These are phyloP conservation scores for Lottia scabra DNA, from an alignment of 2,888 invertebrate species.

Conservation along the genomic window DNA sequence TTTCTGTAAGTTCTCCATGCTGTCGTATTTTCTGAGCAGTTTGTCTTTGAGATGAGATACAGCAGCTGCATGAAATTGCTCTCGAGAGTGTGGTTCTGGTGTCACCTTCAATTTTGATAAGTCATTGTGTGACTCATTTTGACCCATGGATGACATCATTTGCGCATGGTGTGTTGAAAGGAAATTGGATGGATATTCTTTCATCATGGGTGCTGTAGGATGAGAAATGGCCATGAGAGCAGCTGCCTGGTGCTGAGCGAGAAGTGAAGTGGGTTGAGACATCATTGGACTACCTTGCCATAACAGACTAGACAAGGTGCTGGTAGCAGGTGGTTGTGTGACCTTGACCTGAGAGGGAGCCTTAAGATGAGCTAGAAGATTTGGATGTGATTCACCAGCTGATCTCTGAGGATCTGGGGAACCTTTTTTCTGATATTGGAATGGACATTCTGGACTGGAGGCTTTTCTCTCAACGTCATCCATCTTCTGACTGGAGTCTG, in stretches of 20 bases:
- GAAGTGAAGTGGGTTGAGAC: constrained; percentile 7
- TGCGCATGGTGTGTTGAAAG: background rate
- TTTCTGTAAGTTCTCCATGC: constrained; percentile 50
- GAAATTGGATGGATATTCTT: background rate
- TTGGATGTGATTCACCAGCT: constrained; percentile 57
- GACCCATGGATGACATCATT: constrained; percentile 5
- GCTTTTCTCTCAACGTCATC: constrained; percentile 18
- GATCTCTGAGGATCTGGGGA: constrained; percentile 32
- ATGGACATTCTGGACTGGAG: constrained; percentile 10
- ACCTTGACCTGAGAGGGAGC: constrained; percentile 35
- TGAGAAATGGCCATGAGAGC: background rate
- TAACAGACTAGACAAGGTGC: background rate
- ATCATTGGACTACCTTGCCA: constrained; percentile 16
- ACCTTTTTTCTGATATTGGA: background rate
- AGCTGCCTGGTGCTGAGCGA: constrained; percentile 18
- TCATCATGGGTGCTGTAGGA: constrained; percentile 2
- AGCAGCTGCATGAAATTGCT: constrained; percentile 43
- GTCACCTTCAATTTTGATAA: background rate
- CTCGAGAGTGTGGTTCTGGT: constrained; percentile 20
- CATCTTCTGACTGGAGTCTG: constrained; percentile 15
- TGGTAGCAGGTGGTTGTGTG: constrained; percentile 7
- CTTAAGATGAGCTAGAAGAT: constrained; percentile 59
- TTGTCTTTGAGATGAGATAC: constrained; percentile 57
- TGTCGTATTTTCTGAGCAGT: constrained; percentile 51
- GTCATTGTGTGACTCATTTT: constrained; percentile 16